Conservation (phyloP, 64 coral and sea anemone species). For the Stichodactyla mertensii region DNA sequence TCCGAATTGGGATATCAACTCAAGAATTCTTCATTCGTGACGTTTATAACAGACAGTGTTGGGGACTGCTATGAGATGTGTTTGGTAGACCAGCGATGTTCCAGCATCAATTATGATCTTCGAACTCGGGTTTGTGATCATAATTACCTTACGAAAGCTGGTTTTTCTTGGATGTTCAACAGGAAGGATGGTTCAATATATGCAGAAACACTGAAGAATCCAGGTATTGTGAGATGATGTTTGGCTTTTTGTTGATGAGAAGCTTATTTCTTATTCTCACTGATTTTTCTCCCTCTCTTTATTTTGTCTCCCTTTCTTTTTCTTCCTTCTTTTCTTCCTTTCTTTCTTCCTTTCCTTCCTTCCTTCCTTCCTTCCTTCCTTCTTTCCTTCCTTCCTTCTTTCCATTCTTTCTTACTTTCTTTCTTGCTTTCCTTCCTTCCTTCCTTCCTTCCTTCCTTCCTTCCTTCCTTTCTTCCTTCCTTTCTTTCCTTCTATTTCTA, state of each 20-base stretch:
- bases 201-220: neutral
- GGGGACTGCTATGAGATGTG: neutral
- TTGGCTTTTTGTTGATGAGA: too few relatives aligned
- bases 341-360: neutral
- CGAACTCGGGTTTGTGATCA: neutral
- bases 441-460: neutral
- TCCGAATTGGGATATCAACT: neutral
- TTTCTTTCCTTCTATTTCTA: neutral
- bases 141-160: neutral
- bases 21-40: neutral
- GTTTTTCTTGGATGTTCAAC: neutral
- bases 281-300: neutral
- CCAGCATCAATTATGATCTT: neutral
- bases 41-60: neutral
- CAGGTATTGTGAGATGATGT: neutral
- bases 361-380: neutral
- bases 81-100: neutral
- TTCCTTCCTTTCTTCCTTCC: neutral
- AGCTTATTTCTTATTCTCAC: neutral
- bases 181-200: neutral
- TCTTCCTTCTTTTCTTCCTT: neutral
- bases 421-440: too few relatives aligned
- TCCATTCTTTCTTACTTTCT: neutral
- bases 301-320: neutral
- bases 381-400: neutral